Evolutionary conservation across 1,140 invertebrate genomes (phyloP).

Genomic region (Proales similis): DNA sequence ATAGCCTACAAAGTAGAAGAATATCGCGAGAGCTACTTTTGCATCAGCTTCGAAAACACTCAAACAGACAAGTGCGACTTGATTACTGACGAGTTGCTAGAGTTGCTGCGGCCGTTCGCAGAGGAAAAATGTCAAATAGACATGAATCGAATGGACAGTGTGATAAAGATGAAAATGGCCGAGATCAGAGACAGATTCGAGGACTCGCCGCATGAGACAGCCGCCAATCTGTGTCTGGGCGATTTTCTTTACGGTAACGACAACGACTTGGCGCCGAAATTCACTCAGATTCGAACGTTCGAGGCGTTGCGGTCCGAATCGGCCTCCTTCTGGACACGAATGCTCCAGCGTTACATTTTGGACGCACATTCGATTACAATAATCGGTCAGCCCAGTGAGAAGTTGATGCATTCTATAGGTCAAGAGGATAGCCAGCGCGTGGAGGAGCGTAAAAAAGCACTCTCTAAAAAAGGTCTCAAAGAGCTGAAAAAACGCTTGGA

Average conservation of each 20-base stretch:
- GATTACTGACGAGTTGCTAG: conserved; percentile 27
- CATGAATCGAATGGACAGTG: conserved; percentile 33
- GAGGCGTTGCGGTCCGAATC: conserved; percentile 61
- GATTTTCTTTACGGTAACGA: conserved; percentile 70
- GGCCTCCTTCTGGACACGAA: conserved; percentile 63
- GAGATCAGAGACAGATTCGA: conserved; percentile 56
- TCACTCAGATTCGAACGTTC: conserved; percentile 64
- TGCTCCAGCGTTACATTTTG: conserved; percentile 66
- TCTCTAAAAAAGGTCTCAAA: conserved; percentile 65
- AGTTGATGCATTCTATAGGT: conserved; percentile 57
- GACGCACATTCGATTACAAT: conserved; percentile 45
- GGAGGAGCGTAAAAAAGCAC: conserved; percentile 58
- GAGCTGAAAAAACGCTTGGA: conserved; percentile 60
- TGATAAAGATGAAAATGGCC: conserved; percentile 43
- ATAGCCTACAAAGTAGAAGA: conserved; percentile 27
- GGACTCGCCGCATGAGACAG: conserved; percentile 65
- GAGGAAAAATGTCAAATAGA: conserved; percentile 2
- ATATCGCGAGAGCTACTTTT: conserved; percentile 10
- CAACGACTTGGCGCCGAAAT: conserved; percentile 61
- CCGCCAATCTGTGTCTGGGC: conserved; percentile 69
- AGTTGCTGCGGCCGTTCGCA: conserved; percentile 11
- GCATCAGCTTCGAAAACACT: conserved; percentile 57
- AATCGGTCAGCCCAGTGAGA: conserved; percentile 52
- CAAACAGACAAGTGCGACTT: conserved; percentile 62
- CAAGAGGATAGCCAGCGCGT: conserved; percentile 63